A percentile compares a stretch with the other conserved stretches of the same genome.
These are phyloP conservation scores for Psephotus haematonotus DNA, from an alignment of 2,113 vertebrate species.

Conservation along the genomic window DNA sequence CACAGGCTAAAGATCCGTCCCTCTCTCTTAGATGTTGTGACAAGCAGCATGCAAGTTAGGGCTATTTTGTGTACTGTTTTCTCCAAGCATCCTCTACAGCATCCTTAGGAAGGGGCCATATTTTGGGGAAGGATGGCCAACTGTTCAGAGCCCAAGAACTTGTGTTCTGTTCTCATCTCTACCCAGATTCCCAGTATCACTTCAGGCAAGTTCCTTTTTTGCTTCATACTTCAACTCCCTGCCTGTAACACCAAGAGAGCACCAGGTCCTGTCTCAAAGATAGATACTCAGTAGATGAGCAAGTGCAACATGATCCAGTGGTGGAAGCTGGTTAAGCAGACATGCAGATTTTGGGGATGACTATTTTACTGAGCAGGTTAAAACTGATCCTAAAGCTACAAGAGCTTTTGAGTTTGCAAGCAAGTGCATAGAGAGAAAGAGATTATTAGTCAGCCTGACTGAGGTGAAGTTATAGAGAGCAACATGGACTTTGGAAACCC, in stretches of 20 bases:
- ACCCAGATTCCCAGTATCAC: not conserved
- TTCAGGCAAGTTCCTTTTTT: not conserved
- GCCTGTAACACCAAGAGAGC: fast-evolving
- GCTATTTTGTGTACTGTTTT: not conserved
- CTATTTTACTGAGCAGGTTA: not conserved
- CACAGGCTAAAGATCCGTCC: not conserved
- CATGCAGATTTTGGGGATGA: not conserved
- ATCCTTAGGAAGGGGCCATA: not conserved
- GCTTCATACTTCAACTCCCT: not conserved
- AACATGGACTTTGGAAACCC: not conserved
- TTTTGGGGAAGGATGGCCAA: not conserved
- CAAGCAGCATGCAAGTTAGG: not conserved
- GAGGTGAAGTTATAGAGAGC: not conserved
- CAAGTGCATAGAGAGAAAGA: not conserved
- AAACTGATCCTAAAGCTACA: not conserved
- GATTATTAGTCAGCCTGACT: not conserved
- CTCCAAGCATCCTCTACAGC: not conserved
- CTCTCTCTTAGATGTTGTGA: not conserved
- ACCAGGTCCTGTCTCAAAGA: not conserved
- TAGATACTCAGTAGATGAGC: not conserved
- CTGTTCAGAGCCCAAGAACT: not conserved
- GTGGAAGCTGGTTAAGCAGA: not conserved
- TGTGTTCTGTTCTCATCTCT: not conserved
- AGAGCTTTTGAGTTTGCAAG: not conserved
- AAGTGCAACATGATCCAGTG: not conserved